A percentile compares a stretch with the other conserved stretches of the same genome.
Evolutionary conservation across 2,888 invertebrate species (phyloP).

Genomic region (Thumatha senex): DNA sequence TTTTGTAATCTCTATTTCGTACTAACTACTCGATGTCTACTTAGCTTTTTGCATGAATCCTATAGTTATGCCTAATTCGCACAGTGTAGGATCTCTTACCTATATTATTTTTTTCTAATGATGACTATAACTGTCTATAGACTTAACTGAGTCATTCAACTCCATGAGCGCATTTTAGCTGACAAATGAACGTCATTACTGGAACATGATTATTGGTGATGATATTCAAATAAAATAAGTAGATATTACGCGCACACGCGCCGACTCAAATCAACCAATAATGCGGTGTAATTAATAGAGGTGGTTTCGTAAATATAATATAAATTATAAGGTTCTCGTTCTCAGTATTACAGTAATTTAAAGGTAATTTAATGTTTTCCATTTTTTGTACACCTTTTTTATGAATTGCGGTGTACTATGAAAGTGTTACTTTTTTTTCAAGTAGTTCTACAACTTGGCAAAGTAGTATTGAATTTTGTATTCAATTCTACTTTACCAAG

Average conservation of each 20-base stretch:
- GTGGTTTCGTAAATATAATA: constrained; percentile 8
- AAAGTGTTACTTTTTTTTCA: not conserved
- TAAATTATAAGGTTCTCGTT: constrained; percentile 1
- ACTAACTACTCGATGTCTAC: no score
- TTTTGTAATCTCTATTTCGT: no score
- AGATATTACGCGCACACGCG: constrained; percentile 10
- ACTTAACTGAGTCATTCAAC: constrained; percentile 39
- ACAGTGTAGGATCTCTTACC: not conserved
- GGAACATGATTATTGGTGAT: constrained; percentile 46
- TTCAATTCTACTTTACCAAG: no score
- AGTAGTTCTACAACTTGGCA: no score
- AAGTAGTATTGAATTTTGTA: no score
- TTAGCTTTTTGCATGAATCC: no score
- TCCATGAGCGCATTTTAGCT: constrained; percentile 37
- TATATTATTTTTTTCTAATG: constrained; percentile 2
- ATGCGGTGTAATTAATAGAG: constrained; percentile 15
- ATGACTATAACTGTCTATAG: constrained; percentile 11
- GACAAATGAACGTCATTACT: constrained; percentile 36
- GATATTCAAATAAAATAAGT: constrained; percentile 51
- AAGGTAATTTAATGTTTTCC: not conserved
- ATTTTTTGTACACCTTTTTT: not conserved
- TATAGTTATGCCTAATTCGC: no score
- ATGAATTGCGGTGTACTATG: not conserved
- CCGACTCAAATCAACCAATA: constrained; percentile 29
- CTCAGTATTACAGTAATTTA: not conserved